Conservation (phyloP, 30 jellyfish, hydroid and myxozoan species). For the Sanderia malayensis region DNA sequence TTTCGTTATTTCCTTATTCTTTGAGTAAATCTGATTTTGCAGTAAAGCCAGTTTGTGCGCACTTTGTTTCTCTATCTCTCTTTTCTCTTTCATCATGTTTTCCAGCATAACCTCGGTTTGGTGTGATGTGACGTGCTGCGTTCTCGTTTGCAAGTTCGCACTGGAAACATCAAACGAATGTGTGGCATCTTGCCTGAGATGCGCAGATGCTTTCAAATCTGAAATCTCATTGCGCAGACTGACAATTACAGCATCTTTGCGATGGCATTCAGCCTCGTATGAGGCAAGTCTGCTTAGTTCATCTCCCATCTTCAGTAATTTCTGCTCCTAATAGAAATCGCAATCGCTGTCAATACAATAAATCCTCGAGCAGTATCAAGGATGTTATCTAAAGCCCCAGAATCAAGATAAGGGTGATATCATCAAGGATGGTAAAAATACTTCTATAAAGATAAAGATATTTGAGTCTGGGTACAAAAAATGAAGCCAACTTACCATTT, state of each 20-base stretch:
- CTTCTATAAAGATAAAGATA: too few species aligned
- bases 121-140: neutral
- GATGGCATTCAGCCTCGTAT: conserved; percentile 72
- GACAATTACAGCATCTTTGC: conserved; percentile 67
- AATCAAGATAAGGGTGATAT: too few species aligned
- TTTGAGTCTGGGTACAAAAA: too few species aligned
- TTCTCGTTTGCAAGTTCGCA: neutral
- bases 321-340: conserved; percentile 60
- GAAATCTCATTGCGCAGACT: conserved; percentile 63
- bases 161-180: neutral
- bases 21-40: conserved; percentile 45
- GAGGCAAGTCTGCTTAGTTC: conserved; percentile 75
- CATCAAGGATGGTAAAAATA: too few species aligned
- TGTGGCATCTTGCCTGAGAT: conserved; percentile 16
- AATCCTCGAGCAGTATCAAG: too few species aligned
- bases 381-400: too few species aligned
- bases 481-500: conserved; percentile 27
- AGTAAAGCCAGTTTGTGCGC: conserved; percentile 52
- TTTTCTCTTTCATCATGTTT: conserved; percentile 48
- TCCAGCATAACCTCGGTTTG: conserved; percentile 13
- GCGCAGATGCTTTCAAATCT: conserved; percentile 30
- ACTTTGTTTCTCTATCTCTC: conserved; percentile 43
- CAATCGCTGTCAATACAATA: too few species aligned
- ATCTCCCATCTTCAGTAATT: conserved; percentile 75
- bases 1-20: conserved; percentile 39